phyloP scores from a whole-genome alignment of 2,888 invertebrate genomes.

The Galerucella nymphaeae region DNA sequence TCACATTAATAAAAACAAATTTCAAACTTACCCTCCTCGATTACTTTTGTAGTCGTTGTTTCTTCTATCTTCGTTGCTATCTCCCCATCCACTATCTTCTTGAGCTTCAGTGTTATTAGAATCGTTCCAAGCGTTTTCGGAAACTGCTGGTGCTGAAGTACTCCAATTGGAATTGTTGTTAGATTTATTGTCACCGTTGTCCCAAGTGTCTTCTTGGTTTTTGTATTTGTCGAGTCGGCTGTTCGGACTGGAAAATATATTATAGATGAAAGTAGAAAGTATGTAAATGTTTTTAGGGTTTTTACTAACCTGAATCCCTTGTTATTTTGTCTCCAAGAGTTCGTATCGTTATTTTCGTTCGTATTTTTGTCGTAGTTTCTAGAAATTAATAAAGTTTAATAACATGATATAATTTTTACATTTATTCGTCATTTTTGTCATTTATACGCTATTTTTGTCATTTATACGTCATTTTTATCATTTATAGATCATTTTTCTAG shows the following conservation, averaged over 20 bases:
- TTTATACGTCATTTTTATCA: too few species aligned
- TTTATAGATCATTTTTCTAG: too few species aligned
- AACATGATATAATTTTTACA: too few species aligned
- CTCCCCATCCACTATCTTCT: constrained; percentile 35
- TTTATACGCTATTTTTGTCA: too few species aligned
- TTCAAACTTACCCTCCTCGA: neutral
- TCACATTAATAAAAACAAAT: neutral
- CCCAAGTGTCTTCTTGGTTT: constrained; percentile 29
- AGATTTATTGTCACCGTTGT: constrained; percentile 26
- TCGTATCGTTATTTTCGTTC: constrained; percentile 50
- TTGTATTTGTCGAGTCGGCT: constrained; percentile 18
- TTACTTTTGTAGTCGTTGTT: constrained; percentile 8
- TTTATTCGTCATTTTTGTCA: too few species aligned
- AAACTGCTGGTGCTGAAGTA: neutral
- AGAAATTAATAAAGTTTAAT: constrained; percentile 21
- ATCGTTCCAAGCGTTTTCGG: neutral
- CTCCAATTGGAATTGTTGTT: constrained; percentile 28
- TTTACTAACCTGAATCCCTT: constrained; percentile 53
- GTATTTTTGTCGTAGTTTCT: constrained; percentile 50
- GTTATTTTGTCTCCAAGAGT: constrained; percentile 54
- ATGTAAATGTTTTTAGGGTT: neutral
- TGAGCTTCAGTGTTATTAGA: neutral
- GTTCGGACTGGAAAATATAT: constrained; percentile 20
- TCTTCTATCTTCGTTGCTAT: constrained; percentile 25
- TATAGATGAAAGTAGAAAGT: constrained; percentile 1